Conservation (phyloP, 2,888 invertebrate species). For the Clusia tigrina region DNA sequence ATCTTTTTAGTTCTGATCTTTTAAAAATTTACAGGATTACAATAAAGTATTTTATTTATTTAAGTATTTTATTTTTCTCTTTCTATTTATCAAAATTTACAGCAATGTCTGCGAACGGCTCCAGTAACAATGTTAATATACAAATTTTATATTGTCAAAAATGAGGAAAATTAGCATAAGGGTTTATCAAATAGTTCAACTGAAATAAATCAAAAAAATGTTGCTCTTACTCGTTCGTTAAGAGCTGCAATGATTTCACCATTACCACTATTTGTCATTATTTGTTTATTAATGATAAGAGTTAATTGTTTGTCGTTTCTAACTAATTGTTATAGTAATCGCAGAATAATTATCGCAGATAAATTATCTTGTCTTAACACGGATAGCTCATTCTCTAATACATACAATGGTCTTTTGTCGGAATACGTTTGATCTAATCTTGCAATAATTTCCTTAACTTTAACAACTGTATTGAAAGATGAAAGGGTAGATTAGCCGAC, state of each 20-base stretch:
- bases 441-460: background rate
- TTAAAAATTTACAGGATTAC: too few species aligned
- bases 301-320: background rate
- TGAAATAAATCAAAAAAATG: too few species aligned
- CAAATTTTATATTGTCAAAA: too few species aligned
- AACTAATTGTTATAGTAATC: constrained; percentile 1
- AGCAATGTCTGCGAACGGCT: too few species aligned
- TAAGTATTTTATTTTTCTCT: too few species aligned
- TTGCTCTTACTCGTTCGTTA: background rate
- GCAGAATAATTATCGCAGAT: background rate
- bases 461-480: background rate
- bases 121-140: too few species aligned
- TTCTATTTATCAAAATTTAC: too few species aligned
- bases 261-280: background rate
- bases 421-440: background rate
- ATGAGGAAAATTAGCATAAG: too few species aligned
- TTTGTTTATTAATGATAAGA: background rate
- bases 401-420: background rate
- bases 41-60: too few species aligned
- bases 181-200: too few species aligned
- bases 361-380: background rate
- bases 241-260: background rate
- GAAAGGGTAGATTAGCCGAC: background rate
- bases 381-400: constrained; percentile 3
- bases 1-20: too few species aligned